Conservation (phyloP, 2,797 vertebrate species). For the Clarias pachynema region DNA sequence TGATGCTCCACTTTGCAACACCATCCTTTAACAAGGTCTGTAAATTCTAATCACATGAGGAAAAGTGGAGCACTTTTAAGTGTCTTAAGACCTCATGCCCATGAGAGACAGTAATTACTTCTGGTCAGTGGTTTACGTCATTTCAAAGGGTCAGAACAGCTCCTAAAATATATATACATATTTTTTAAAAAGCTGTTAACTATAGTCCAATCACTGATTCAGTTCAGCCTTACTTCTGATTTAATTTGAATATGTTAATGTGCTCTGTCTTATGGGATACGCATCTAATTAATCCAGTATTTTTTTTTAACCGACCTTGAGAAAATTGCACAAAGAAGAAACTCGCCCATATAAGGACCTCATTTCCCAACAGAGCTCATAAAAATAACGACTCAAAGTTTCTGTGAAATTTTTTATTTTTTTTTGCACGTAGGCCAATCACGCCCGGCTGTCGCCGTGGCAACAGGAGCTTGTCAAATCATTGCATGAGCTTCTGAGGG, state of each 20-base stretch:
- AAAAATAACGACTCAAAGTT: constrained; percentile 59
- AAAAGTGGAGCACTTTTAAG: neutral
- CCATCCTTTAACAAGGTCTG: neutral
- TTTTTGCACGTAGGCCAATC: constrained; percentile 54
- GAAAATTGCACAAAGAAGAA: constrained; percentile 31
- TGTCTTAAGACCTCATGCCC: neutral
- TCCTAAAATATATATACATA: neutral
- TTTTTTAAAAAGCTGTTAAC: constrained; percentile 11
- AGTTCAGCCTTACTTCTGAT: constrained; percentile 13
- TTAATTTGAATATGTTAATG: constrained; percentile 18
- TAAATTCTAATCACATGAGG: neutral
- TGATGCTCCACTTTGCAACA: neutral
- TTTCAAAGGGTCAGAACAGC: constrained; percentile 12
- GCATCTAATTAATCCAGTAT: constrained; percentile 50
- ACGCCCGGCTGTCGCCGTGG: constrained; percentile 51
- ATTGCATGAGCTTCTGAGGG: constrained; percentile 20
- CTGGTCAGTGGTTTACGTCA: constrained; percentile 1
- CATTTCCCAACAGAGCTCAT: constrained; percentile 52
- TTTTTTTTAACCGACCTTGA: constrained; percentile 60
- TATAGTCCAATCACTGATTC: constrained; percentile 15
- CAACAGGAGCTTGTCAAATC: constrained; percentile 56
- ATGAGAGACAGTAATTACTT: constrained; percentile 29
- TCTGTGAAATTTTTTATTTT: constrained; percentile 49
- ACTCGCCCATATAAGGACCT: constrained; percentile 40
- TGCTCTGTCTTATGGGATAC: constrained; percentile 38